Evolutionary conservation across 2,888 invertebrate genomes (phyloP).

Genomic region (Petrolisthes cinctipes): DNA sequence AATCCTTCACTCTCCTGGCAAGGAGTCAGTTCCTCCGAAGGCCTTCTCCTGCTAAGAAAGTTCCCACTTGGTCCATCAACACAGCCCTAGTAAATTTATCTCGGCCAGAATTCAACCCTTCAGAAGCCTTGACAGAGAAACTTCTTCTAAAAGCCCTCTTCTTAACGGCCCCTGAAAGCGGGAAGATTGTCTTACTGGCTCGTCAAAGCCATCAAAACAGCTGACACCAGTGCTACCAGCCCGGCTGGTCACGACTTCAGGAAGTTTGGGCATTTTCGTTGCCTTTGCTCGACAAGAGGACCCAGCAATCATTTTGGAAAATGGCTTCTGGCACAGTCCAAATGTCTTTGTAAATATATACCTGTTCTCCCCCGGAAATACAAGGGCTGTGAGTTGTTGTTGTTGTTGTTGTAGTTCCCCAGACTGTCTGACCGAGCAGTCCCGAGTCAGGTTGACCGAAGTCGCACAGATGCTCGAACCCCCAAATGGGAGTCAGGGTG

Average conservation of each 20-base stretch:
- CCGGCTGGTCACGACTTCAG: slow-evolving; percentile 1
- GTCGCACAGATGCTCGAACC: no score
- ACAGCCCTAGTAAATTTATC: no score
- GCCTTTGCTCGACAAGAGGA: neutral
- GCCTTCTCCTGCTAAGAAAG: neutral
- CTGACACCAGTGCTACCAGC: neutral
- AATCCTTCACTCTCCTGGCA: no score
- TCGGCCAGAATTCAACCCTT: neutral
- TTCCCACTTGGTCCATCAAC: no score
- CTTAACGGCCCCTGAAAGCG: neutral
- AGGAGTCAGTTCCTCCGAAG: neutral
- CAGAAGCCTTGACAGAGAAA: neutral
- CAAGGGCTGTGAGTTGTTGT: no score
- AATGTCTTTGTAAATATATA: neutral
- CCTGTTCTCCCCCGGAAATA: neutral
- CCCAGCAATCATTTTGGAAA: neutral
- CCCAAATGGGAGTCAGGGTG: no score
- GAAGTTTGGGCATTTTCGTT: neutral
- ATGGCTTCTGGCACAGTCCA: neutral
- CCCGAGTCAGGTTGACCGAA: no score
- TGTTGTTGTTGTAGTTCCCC: no score
- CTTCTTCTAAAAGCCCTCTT: no score
- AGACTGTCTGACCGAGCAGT: no score
- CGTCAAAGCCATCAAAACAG: neutral
- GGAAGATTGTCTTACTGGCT: no score